Percentiles rank a stretch among this genome's conserved stretches.
Evolutionary conservation across 2,888 invertebrate genomes (phyloP).

Genomic region (Scaptomyza tumidula): DNA sequence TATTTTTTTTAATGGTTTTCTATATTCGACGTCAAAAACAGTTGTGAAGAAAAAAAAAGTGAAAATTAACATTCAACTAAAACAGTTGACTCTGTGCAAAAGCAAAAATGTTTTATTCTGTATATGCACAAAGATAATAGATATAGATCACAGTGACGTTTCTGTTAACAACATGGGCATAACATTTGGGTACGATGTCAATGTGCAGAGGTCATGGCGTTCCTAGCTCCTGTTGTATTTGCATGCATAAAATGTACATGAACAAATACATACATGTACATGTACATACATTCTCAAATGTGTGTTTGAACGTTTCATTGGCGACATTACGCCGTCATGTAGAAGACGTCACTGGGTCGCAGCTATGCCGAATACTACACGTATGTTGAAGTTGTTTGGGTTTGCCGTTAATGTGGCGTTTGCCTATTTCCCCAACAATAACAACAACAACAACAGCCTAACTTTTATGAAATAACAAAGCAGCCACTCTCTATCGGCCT

Average conservation of each 20-base stretch:
- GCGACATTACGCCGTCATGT: slow-evolving; percentile 52
- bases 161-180: slow-evolving; percentile 32
- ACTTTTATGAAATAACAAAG: slow-evolving; percentile 31
- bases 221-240: slow-evolving; percentile 11
- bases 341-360: slow-evolving; percentile 59
- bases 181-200: slow-evolving; percentile 29
- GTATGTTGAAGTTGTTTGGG: slow-evolving; percentile 14
- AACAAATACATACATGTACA: slow-evolving; percentile 1
- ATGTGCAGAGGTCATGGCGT: slow-evolving; percentile 55
- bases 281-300: background rate
- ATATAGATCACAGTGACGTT: background rate
- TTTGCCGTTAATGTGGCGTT: slow-evolving; percentile 51
- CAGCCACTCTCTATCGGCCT: slow-evolving; percentile 11
- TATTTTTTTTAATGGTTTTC: too few species aligned
- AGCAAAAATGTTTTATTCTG: too few species aligned
- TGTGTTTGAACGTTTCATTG: slow-evolving; percentile 12
- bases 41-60: too few species aligned
- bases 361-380: slow-evolving; percentile 14
- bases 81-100: too few species aligned
- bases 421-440: slow-evolving; percentile 8
- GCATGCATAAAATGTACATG: slow-evolving; percentile 12
- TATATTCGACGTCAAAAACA: too few species aligned
- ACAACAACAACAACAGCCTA: slow-evolving; percentile 13
- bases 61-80: too few species aligned
- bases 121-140: too few species aligned